Conservation (phyloP, 2,797 vertebrate species). For the Poecile montanus region DNA sequence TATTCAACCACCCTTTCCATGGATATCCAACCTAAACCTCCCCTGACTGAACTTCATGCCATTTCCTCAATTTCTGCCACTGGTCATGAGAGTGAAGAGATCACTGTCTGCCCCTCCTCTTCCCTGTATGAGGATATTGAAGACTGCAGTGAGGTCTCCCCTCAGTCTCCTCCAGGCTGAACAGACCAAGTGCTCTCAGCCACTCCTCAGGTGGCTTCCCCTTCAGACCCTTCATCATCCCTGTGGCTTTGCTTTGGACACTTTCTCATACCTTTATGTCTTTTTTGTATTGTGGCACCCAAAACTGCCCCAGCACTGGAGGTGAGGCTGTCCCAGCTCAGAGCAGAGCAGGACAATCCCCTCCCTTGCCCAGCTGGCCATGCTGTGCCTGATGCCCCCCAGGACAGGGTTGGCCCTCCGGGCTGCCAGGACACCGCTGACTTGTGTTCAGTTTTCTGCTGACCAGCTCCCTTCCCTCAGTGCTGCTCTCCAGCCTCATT, state of each 20-base stretch:
- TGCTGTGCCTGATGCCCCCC: not conserved
- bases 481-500: not conserved
- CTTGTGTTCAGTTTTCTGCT: not conserved
- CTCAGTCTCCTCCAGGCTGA: not conserved
- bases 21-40: not conserved
- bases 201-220: not conserved
- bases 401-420: not conserved
- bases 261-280: not conserved
- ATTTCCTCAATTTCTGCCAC: not conserved
- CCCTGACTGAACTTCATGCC: not conserved
- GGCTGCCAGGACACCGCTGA: not conserved
- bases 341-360: not conserved
- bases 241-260: not conserved
- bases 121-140: not conserved
- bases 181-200: not conserved
- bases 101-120: not conserved
- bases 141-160: not conserved
- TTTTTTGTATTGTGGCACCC: not conserved
- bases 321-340: accelerated
- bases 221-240: not conserved
- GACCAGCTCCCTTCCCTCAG: not conserved
- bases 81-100: not conserved
- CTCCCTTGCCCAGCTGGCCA: accelerated
- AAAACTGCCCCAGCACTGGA: accelerated
- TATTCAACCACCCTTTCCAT: not conserved